These are phyloP conservation scores for Thereva nobilitata DNA, from an alignment of 2,888 invertebrate genomes.

Conservation along the genomic window DNA sequence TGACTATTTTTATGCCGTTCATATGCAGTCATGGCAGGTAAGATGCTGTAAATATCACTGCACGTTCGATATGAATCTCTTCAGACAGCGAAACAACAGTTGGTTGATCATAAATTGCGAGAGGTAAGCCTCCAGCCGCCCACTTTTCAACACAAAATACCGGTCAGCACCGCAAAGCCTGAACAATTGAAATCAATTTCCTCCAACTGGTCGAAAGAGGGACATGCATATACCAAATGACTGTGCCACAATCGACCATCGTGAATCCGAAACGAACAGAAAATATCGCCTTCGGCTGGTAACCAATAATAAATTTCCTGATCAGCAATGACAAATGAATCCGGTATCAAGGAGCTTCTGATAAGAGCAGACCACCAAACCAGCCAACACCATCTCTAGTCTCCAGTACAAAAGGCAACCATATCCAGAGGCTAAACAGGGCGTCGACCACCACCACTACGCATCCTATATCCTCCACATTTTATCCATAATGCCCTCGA, in stretches of 20 bases:
- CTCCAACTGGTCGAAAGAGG: neutral
- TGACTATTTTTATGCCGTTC: no score
- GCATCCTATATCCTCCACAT: neutral
- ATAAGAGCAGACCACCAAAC: constrained; percentile 31
- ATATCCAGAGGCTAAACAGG: neutral
- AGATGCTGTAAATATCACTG: constrained; percentile 30
- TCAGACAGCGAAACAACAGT: constrained; percentile 32
- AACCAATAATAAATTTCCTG: constrained; percentile 14
- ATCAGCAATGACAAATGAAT: constrained; percentile 30
- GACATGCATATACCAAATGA: no score
- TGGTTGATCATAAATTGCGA: constrained; percentile 32
- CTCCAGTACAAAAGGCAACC: constrained; percentile 1
- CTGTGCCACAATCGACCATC: no score
- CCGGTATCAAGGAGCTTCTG: constrained; percentile 24
- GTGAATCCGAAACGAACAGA: neutral
- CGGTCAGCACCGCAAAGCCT: constrained; percentile 23
- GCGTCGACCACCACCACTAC: constrained; percentile 3
- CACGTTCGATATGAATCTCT: constrained; percentile 31
- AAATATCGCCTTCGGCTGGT: constrained; percentile 23
- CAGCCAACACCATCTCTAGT: constrained; percentile 21
- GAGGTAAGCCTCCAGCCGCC: constrained; percentile 31
- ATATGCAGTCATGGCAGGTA: neutral
- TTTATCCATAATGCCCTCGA: neutral
- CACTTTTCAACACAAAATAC: constrained; percentile 34
- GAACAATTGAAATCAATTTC: constrained; percentile 34